Base-by-base conservation (phyloP, 2,113 vertebrate genomes). In the Heliornis fulica region DNA sequence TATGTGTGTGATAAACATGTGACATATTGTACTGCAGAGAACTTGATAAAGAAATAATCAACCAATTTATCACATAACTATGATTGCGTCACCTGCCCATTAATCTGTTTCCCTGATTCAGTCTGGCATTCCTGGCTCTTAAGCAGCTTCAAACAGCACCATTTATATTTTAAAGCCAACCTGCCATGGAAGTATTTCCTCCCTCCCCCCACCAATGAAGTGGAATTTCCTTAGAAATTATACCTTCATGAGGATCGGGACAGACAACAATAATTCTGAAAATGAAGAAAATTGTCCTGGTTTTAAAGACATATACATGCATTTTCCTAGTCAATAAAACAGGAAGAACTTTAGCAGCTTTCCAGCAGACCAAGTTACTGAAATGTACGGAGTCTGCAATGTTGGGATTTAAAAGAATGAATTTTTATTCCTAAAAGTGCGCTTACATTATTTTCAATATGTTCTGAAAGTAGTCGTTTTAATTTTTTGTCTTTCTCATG, bases 101-200 rank as follows among this genome's bases (percentile, higher is more conserved):
- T 94, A 95, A 91, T 94, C 90, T 28, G 9, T 74, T 60, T 83
- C 21, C 41, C 10, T 0, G 0, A 9, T 65, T 69, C 69, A 83
- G 53, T 90, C 66, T 93, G 71, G 54, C 54, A 80, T 95, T 95
- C 81, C 38, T 94, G 75, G 50, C 74, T 94, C 41, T 82, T 85
- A 91, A 89, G 74, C 59, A 77, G 51, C 59, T 93, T 93, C 94
- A 91, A 65, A 93, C 59, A 96, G 75, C 59, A 88, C 54, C 75
- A 81, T 91, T 94, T 92, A 90, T 90, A 94, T 83, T 96, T 93
- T 92, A 94, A 94, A 95, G 51, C 80, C 82, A 89, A 83, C 29
- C 87, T 96, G 94, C 90, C 93, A 95, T 0, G 31, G 71, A 96
- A 90, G 46, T 70, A 94, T 94, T 96, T 96, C 84, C 87, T 94